Percentiles rank a stretch among this genome's conserved stretches.
Evolutionary conservation across 2,113 vertebrate species (phyloP).

Genomic region (Semicossyphus pulcher): DNA sequence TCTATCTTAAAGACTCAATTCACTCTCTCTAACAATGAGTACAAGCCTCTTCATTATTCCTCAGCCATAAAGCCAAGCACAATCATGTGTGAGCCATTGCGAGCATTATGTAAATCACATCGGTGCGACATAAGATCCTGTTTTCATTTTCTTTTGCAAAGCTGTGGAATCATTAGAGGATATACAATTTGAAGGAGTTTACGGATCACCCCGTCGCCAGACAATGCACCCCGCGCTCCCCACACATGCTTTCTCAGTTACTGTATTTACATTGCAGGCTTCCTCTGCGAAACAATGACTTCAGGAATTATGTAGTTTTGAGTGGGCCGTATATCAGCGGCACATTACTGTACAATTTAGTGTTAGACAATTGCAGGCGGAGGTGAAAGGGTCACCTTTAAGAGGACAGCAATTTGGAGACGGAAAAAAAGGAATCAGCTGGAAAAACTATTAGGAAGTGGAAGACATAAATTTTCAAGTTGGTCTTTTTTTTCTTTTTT

Average conservation of each 20-base stretch:
- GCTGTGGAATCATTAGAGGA: constrained; percentile 78
- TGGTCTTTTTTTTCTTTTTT: constrained; percentile 75
- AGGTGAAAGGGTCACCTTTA: constrained; percentile 81
- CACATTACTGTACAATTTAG: constrained; percentile 77
- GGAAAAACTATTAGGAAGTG: constrained; percentile 88
- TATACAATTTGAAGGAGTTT: constrained; percentile 76
- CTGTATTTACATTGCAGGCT: constrained; percentile 93
- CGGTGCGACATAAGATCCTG: constrained; percentile 77
- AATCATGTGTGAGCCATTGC: constrained; percentile 79
- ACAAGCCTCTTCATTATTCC: constrained; percentile 74
- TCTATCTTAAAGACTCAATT: constrained; percentile 77
- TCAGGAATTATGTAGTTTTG: constrained; percentile 82
- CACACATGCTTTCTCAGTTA: constrained; percentile 88
- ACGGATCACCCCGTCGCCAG: constrained; percentile 68
- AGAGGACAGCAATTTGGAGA: constrained; percentile 76
- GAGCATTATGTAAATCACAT: constrained; percentile 81
- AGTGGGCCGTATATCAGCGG: constrained; percentile 63
- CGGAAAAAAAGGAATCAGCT: constrained; percentile 77
- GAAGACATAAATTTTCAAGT: constrained; percentile 86
- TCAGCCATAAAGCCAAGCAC: constrained; percentile 77
- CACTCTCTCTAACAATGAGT: constrained; percentile 70
- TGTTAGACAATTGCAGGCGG: constrained; percentile 80
- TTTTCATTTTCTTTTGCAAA: constrained; percentile 83
- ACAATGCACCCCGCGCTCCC: constrained; percentile 69
- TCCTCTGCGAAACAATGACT: constrained; percentile 97